These are phyloP conservation scores for Eumacrocentrus americanus DNA, from an alignment of 2,888 invertebrate species.

Conservation along the genomic window DNA sequence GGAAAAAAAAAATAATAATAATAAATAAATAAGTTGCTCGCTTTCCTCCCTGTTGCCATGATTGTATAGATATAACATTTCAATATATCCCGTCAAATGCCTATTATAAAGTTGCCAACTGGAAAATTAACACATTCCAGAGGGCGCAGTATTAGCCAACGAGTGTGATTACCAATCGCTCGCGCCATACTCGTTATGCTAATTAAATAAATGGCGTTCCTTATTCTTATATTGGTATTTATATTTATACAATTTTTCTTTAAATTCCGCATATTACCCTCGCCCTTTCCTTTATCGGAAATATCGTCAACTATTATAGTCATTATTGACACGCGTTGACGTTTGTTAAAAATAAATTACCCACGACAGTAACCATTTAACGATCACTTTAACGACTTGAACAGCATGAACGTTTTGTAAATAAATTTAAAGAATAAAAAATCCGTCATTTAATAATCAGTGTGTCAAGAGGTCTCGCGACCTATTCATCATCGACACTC, in stretches of 20 bases:
- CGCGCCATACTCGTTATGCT: conserved; percentile 39
- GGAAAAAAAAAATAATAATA: background rate
- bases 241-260: conserved; percentile 6
- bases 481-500: no score
- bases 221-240: conserved; percentile 21
- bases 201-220: conserved; percentile 40
- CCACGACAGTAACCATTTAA: no score
- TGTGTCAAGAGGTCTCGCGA: no score
- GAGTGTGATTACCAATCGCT: conserved; percentile 13
- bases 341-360: no score
- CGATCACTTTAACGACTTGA: no score
- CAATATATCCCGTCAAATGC: conserved; percentile 7
- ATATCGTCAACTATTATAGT: no score
- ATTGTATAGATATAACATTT: background rate
- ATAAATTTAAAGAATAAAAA: no score
- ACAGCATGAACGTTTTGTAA: no score
- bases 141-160: conserved; percentile 36
- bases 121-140: conserved; percentile 38
- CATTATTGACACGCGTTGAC: no score
- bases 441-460: no score
- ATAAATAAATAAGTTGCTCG: background rate
- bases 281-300: background rate
- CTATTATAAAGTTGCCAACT: conserved; percentile 22
- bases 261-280: no score
- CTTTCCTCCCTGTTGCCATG: background rate